Evolutionary conservation across 2,888 invertebrate genomes (phyloP).

Genomic region (Anorthoa munda): DNA sequence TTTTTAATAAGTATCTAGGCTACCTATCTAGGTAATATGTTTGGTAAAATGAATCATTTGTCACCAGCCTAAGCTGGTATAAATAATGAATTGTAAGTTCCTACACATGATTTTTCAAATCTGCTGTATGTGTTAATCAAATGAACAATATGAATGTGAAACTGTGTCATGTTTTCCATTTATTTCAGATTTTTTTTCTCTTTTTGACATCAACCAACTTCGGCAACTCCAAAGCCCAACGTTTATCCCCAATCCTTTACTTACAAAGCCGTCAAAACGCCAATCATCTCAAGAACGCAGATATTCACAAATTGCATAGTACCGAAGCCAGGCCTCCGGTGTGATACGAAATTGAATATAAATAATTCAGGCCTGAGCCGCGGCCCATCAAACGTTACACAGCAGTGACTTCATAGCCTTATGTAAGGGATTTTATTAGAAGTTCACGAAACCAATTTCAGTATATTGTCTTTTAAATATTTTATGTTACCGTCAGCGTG

Average conservation of each 20-base stretch:
- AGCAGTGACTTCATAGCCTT: conserved; percentile 51
- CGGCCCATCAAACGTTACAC: conserved; percentile 53
- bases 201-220: too few species aligned
- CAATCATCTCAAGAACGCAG: conserved; percentile 46
- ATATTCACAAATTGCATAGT: conserved; percentile 67
- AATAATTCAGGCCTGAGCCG: conserved; percentile 68
- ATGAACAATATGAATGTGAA: background rate
- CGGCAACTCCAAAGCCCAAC: background rate
- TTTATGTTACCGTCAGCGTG: conserved; percentile 36
- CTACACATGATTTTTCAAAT: too few species aligned
- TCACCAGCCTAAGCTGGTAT: too few species aligned
- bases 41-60: background rate
- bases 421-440: conserved; percentile 57
- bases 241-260: background rate
- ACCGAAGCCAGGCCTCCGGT: conserved; percentile 42
- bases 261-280: conserved; percentile 9
- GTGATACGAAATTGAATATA: conserved; percentile 72
- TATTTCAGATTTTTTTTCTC: too few species aligned
- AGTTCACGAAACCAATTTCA: conserved; percentile 57
- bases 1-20: too few species aligned
- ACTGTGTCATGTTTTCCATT: background rate
- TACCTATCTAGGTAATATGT: background rate
- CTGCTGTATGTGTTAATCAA: too few species aligned
- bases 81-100: too few species aligned
- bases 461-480: conserved; percentile 64